Conservation (phyloP, 2,888 invertebrate genomes). For the Latheticus oryzae region DNA sequence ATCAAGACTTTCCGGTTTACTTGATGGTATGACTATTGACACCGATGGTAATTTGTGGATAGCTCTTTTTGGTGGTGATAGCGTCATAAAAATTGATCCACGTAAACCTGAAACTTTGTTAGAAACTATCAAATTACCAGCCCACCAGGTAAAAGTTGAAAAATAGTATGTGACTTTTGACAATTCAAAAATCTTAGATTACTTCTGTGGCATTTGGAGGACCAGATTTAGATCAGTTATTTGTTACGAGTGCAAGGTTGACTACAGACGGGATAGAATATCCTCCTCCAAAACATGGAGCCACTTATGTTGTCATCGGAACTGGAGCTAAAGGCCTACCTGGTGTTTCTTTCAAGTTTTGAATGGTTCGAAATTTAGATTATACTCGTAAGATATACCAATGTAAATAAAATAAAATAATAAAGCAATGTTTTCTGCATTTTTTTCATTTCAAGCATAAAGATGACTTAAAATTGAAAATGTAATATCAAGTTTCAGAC, state of each 20-base stretch:
- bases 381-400: too few species aligned
- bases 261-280: conserved; percentile 64
- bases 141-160: conserved; percentile 73
- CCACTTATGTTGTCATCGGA: conserved; percentile 71
- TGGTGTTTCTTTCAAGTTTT: too few species aligned
- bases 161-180: not conserved
- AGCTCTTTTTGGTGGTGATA: conserved; percentile 78
- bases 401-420: too few species aligned
- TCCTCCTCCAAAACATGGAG: conserved; percentile 66
- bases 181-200: conserved; percentile 55
- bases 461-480: too few species aligned
- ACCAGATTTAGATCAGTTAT: conserved; percentile 71
- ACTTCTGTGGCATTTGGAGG: conserved; percentile 82
- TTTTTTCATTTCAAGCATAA: too few species aligned
- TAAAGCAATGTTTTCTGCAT: too few species aligned
- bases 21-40: conserved; percentile 74
- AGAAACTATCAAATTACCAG: conserved; percentile 72
- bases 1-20: conserved; percentile 67
- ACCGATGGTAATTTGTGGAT: conserved; percentile 82
- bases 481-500: too few species aligned
- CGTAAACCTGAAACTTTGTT: conserved; percentile 68
- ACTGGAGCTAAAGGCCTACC: conserved; percentile 69
- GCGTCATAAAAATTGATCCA: conserved; percentile 71
- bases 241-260: conserved; percentile 73
- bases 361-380: too few species aligned